These are phyloP conservation scores for Sinopyrophorus schimmeli DNA, from an alignment of 2,888 invertebrate species.

Conservation along the genomic window DNA sequence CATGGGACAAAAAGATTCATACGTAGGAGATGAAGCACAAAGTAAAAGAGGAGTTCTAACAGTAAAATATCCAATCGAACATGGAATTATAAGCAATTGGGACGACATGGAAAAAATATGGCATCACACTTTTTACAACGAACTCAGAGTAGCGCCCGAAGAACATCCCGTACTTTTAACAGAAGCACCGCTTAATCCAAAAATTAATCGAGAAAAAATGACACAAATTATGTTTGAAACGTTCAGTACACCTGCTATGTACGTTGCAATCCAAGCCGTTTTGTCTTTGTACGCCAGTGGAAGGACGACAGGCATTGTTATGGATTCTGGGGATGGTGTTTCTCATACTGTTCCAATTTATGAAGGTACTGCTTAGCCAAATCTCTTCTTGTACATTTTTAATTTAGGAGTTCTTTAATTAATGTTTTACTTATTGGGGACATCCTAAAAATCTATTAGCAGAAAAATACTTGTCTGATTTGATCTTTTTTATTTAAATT, in stretches of 20 bases:
- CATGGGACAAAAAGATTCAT: conserved; percentile 57
- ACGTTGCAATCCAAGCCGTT: conserved; percentile 75
- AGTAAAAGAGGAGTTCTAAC: conserved; percentile 60
- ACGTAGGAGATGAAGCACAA: conserved; percentile 65
- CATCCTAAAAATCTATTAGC: no score
- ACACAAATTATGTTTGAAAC: conserved; percentile 68
- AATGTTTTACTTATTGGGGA: no score
- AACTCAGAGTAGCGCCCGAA: conserved; percentile 79
- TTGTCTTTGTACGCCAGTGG: conserved; percentile 74
- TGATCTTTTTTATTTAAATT: no score
- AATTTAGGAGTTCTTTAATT: no score
- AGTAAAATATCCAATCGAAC: conserved; percentile 75
- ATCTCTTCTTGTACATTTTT: no score
- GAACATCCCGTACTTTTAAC: conserved; percentile 77
- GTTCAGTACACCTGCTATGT: conserved; percentile 65
- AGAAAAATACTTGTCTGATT: no score
- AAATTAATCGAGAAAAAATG: conserved; percentile 81
- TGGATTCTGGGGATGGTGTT: conserved; percentile 75
- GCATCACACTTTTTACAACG: conserved; percentile 85
- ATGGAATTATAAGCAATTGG: conserved; percentile 80
- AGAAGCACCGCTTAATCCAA: conserved; percentile 79
- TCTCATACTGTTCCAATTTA: conserved; percentile 76
- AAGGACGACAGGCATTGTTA: conserved; percentile 73
- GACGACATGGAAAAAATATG: conserved; percentile 89
- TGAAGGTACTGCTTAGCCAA: conserved; percentile 64